A percentile compares a stretch with the other conserved stretches of the same genome.
phyloP scores from a whole-genome alignment of 2,888 invertebrate species.

The Drosophila neotestacea region DNA sequence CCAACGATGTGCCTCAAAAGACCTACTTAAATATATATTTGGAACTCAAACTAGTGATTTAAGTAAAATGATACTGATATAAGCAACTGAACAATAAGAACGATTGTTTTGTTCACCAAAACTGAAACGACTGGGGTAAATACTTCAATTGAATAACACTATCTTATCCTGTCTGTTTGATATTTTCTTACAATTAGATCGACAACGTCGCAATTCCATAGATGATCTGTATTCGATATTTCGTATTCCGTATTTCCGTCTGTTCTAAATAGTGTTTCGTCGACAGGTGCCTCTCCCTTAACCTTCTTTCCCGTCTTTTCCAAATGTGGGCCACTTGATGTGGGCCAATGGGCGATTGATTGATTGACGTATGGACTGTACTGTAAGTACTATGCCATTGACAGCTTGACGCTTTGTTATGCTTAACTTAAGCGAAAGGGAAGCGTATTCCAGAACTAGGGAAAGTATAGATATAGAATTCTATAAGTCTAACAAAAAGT shows the following conservation, averaged over 20 bases:
- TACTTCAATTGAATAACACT: too few species aligned
- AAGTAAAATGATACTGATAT: too few species aligned
- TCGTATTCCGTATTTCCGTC: neutral
- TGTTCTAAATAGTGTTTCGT: neutral
- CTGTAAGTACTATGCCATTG: conserved; percentile 35
- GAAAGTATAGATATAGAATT: neutral
- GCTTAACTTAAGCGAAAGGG: conserved; percentile 28
- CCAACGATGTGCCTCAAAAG: too few species aligned
- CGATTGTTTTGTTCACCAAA: too few species aligned
- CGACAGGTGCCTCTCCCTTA: conserved; percentile 14
- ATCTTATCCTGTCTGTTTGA: neutral
- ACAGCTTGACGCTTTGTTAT: conserved; percentile 62
- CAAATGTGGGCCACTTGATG: conserved; percentile 12
- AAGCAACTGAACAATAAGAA: too few species aligned
- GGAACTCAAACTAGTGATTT: too few species aligned
- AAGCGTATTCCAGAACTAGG: conserved; percentile 19
- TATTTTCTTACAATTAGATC: too few species aligned
- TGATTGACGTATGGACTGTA: conserved; percentile 28
- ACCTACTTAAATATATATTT: too few species aligned
- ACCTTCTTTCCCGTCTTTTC: neutral
- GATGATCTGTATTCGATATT: neutral
- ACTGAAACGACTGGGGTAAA: too few species aligned
- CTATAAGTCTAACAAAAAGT: neutral
- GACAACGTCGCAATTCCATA: neutral
- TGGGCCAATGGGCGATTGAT: conserved; percentile 40